Evolutionary conservation across 1,140 invertebrate genomes (phyloP).

Genomic region (Drosophila asahinai): DNA sequence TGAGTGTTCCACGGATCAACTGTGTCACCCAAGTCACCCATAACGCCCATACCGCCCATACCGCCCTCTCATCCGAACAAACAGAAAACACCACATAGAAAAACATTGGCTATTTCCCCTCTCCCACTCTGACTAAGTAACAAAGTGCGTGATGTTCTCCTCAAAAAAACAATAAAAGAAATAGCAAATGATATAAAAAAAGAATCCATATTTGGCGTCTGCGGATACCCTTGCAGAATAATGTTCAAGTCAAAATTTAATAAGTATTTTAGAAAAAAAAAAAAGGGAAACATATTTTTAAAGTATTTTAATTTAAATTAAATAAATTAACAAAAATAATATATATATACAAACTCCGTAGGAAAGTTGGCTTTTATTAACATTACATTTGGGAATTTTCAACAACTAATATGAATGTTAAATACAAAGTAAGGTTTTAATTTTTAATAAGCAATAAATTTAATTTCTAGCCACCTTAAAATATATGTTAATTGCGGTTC

Average conservation of each 20-base stretch:
- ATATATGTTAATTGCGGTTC: too few species aligned
- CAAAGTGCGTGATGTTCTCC: conserved; percentile 72
- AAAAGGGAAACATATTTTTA: too few species aligned
- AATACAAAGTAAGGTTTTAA: too few species aligned
- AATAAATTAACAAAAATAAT: neutral
- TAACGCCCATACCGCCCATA: neutral
- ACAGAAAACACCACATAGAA: conserved; percentile 41
- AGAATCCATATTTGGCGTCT: neutral
- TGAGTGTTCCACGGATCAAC: conserved; percentile 85
- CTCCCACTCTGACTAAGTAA: conserved; percentile 62
- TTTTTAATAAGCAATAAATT: too few species aligned
- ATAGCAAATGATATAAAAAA: conserved; percentile 2
- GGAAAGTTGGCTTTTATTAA: too few species aligned
- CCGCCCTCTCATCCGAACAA: conserved; percentile 28
- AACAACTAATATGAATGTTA: too few species aligned
- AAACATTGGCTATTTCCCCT: conserved; percentile 50
- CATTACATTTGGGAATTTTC: too few species aligned
- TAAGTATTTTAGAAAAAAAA: neutral
- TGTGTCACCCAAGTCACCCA: neutral
- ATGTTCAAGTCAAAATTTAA: neutral
- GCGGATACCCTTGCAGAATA: conserved; percentile 31
- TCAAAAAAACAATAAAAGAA: conserved; percentile 15
- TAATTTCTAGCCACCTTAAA: too few species aligned
- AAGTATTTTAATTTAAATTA: too few species aligned
- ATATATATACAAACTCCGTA: neutral